Evolutionary conservation across 2,113 vertebrate species (phyloP).

Genomic region (Poeciliopsis occidentalis): DNA sequence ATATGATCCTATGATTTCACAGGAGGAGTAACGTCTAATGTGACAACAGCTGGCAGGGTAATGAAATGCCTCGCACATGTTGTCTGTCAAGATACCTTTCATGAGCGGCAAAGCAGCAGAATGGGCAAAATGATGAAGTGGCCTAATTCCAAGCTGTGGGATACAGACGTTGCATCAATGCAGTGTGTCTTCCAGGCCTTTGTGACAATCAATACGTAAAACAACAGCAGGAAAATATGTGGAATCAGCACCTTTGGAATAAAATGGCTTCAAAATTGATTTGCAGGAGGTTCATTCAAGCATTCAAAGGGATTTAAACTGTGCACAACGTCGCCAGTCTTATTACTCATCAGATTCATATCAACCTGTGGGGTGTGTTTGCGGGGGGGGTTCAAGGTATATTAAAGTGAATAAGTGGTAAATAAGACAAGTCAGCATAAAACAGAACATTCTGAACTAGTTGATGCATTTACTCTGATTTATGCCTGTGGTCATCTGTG

Average conservation of each 20-base stretch:
- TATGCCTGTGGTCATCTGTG: conserved; percentile 63
- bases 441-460: conserved; percentile 47
- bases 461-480: conserved; percentile 59
- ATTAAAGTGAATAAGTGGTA: conserved; percentile 57
- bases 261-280: conserved; percentile 63
- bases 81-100: conserved; percentile 64
- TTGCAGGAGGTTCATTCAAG: conserved; percentile 44
- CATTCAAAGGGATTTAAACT: conserved; percentile 56
- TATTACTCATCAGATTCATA: conserved; percentile 57
- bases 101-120: conserved; percentile 38
- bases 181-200: conserved; percentile 31
- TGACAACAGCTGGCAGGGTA: conserved; percentile 67
- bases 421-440: conserved; percentile 69
- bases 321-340: conserved; percentile 39
- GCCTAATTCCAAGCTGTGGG: conserved; percentile 18
- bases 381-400: conserved; percentile 50
- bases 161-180: conserved; percentile 31
- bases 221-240: conserved; percentile 55
- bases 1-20: conserved; percentile 67
- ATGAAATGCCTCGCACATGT: conserved; percentile 62
- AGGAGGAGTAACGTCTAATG: conserved; percentile 58
- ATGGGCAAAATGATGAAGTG: conserved; percentile 35
- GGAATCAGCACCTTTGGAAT: conserved; percentile 64
- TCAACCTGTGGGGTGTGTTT: conserved; percentile 30
- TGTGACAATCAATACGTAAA: conserved; percentile 65